Evolutionary conservation across 1,140 invertebrate species (phyloP).

Genomic region (Camponotus pennsylvanicus): DNA sequence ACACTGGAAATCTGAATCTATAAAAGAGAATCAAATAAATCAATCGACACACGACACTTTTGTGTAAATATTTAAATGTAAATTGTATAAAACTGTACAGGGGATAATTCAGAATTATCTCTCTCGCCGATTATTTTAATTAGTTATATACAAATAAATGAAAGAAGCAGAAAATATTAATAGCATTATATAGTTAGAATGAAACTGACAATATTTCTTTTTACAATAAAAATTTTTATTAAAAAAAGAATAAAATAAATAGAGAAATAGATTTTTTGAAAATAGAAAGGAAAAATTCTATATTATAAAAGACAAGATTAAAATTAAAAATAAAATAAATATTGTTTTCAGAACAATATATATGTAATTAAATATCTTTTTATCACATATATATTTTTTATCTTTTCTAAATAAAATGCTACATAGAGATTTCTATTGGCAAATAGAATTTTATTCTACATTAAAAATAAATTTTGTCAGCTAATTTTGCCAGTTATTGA

Average conservation of each 20-base stretch:
- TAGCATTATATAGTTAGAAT: background rate
- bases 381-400: background rate
- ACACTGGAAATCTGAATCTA: conserved; percentile 24
- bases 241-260: background rate
- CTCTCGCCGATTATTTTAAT: background rate
- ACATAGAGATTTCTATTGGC: background rate
- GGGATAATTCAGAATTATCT: background rate
- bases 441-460: background rate
- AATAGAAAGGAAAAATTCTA: background rate
- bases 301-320: background rate
- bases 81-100: background rate
- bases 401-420: background rate
- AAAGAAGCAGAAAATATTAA: background rate
- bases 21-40: background rate
- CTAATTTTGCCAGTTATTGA: background rate
- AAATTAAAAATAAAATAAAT: background rate
- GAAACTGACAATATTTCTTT: background rate
- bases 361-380: background rate
- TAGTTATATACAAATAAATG: background rate
- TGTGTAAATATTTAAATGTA: background rate
- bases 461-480: background rate
- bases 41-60: background rate
- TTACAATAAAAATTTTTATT: background rate
- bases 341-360: background rate
- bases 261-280: background rate